Conservation (phyloP, 92 coral and sea anemone genomes). For the Umimayanthus kanabou region DNA sequence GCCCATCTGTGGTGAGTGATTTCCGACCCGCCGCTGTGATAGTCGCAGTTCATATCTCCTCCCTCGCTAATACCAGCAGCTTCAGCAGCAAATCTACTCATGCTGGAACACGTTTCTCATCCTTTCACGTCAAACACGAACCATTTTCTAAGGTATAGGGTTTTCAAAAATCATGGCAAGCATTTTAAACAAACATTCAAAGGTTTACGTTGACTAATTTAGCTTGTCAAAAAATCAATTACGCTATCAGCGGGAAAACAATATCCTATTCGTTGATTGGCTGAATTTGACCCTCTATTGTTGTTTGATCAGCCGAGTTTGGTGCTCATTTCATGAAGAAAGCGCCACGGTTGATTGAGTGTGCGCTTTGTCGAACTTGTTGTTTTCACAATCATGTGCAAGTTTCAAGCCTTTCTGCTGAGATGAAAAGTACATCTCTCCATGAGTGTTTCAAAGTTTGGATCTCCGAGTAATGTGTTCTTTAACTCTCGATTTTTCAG, state of each 20-base stretch:
- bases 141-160: neutral
- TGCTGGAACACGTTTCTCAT: neutral
- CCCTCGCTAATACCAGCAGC: neutral
- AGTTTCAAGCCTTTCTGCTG: conserved; percentile 42
- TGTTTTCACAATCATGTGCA: conserved; percentile 83
- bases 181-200: neutral
- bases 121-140: conserved; percentile 2
- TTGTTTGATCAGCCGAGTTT: conserved; percentile 6
- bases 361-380: conserved; percentile 59
- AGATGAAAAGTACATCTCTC: neutral
- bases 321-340: conserved; percentile 19
- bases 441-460: neutral
- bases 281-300: conserved; percentile 50
- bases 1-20: conserved; percentile 6
- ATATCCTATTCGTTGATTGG: conserved; percentile 71
- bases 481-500: conserved; percentile 40
- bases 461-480: neutral
- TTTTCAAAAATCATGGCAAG: neutral
- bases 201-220: conserved; percentile 34
- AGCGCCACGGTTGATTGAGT: conserved; percentile 28
- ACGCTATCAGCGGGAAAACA: conserved; percentile 54
- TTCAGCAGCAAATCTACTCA: neutral
- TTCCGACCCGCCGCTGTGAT: neutral
- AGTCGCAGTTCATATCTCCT: neutral
- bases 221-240: conserved; percentile 75